Conservation (phyloP, 2,113 vertebrate genomes). For the Athene cunicularia region DNA sequence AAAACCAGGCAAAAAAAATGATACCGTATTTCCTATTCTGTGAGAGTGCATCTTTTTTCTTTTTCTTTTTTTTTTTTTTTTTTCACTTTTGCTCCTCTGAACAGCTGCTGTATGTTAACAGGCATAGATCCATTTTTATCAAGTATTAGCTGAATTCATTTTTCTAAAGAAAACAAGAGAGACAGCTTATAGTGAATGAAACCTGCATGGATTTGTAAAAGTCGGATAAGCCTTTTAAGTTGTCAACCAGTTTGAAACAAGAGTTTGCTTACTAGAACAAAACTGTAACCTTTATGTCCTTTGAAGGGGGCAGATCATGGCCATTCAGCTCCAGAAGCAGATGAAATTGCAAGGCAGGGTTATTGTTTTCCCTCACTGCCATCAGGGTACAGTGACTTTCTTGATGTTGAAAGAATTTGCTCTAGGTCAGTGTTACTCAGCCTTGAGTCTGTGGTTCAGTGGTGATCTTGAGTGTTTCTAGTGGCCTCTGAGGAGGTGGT, state of each 20-base stretch:
- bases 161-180: background rate
- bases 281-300: background rate
- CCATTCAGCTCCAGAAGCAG: background rate
- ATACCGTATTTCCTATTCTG: background rate
- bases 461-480: background rate
- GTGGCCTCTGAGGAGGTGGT: background rate
- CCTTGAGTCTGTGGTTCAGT: background rate
- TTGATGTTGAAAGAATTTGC: background rate
- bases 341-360: background rate
- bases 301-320: background rate
- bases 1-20: background rate
- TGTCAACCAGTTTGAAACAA: background rate
- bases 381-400: background rate
- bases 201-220: background rate
- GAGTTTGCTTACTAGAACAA: background rate
- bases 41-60: background rate
- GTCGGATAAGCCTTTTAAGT: background rate
- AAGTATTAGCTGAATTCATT: background rate
- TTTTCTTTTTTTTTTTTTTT: background rate
- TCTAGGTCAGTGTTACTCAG: background rate
- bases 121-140: background rate
- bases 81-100: background rate
- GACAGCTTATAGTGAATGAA: background rate
- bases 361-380: background rate
- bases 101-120: background rate